Base-by-base conservation (phyloP, 2,113 vertebrate genomes). In the Vireo altiloquus region DNA sequence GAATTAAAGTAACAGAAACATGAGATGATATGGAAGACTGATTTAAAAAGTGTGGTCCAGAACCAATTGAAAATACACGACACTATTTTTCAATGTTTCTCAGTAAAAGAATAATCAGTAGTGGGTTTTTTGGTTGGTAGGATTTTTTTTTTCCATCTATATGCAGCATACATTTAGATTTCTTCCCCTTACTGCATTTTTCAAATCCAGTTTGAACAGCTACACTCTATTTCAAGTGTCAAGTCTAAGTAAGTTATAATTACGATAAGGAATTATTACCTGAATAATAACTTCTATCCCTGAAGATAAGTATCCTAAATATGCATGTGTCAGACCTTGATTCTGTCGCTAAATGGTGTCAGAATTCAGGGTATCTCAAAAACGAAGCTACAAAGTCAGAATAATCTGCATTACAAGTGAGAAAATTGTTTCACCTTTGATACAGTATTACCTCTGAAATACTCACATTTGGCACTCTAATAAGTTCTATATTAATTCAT, bases 41-140 rank as follows among this genome's bases (percentile, higher is more conserved):
- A 76, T 11, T 61, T 71, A 0, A 71, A 65, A 83, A 65, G 12
- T 22, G 15, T 40, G 46, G 46, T 83, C 35, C 35, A 83, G 40
- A 60, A 69, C 10, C 14, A 90, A 70, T 35, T 12, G 27, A 60
- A 83, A 75, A 70, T 24, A 42, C 6, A 66, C 12, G 33, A 56
- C 14, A 14, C 7, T 66, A 64, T 40, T 87, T 80, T 56, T 8
- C 59, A 72, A 13, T n/a, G 27, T 66, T 87, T 87, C 22, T 33
- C 68, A 66, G 30, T 24, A 87, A 46, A 79, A 64, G 28, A 60
- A 79, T 25, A 15, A 69, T 42, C 25, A 30, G 33, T 19, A 19
- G 4, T 1, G 6, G 0, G 42, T 44, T 0, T 15, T 44, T 72
- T 31, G 16, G 12, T 65, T 56, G 20, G 10, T 20, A 65, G 5